Evolutionary conservation across 2,888 invertebrate genomes (phyloP).

Genomic region (Cephus pygmeus): DNA sequence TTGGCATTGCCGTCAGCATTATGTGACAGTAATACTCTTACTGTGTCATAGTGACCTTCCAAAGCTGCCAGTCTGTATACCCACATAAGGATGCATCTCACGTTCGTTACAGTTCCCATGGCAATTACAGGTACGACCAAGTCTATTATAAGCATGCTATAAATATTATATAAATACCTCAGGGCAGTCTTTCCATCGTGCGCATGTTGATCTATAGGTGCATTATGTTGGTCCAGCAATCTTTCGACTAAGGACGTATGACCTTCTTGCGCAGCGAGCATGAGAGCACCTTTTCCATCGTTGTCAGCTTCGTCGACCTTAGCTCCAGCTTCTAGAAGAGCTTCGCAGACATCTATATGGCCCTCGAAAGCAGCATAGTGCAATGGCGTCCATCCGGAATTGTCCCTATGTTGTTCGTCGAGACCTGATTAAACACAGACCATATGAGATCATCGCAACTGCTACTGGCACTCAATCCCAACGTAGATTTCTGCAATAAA

Average conservation of each 20-base stretch:
- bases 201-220: slow-evolving; percentile 85
- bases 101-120: neutral
- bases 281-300: slow-evolving; percentile 88
- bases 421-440: slow-evolving; percentile 66
- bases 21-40: slow-evolving; percentile 75
- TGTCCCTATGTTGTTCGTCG: slow-evolving; percentile 90
- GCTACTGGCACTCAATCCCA: neutral
- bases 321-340: slow-evolving; percentile 87
- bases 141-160: neutral
- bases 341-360: slow-evolving; percentile 84
- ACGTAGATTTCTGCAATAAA: neutral
- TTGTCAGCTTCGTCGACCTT: slow-evolving; percentile 91
- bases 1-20: slow-evolving; percentile 88
- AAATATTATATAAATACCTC: slow-evolving; percentile 65
- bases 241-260: slow-evolving; percentile 77
- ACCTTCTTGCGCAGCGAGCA: slow-evolving; percentile 91
- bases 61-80: slow-evolving; percentile 77
- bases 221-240: slow-evolving; percentile 79
- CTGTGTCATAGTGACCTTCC: slow-evolving; percentile 86
- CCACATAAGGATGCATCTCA: slow-evolving; percentile 14
- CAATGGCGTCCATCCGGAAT: slow-evolving; percentile 96
- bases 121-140: neutral
- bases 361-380: slow-evolving; percentile 97
- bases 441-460: neutral
- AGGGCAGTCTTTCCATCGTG: slow-evolving; percentile 92